These are phyloP conservation scores for Ceratina calcarata DNA, from an alignment of 1,140 invertebrate species.

Conservation along the genomic window DNA sequence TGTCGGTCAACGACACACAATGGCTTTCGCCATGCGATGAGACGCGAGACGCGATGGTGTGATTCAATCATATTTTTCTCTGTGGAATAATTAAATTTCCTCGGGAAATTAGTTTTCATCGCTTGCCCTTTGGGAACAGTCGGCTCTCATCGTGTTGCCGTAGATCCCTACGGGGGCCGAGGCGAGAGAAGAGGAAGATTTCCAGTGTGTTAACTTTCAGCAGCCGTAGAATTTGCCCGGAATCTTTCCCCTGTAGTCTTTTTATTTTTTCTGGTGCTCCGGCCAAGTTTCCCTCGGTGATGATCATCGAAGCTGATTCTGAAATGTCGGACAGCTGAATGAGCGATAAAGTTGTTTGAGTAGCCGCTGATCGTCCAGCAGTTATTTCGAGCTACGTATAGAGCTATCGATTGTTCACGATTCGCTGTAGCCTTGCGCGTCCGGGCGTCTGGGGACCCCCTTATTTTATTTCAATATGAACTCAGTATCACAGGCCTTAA, in stretches of 20 bases:
- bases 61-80: too few species aligned
- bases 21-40: neutral
- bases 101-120: too few species aligned
- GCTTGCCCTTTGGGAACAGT: too few species aligned
- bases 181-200: too few species aligned
- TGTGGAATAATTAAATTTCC: too few species aligned
- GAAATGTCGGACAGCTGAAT: slow-evolving; percentile 30
- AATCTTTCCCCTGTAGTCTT: too few species aligned
- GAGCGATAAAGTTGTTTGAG: slow-evolving; percentile 35
- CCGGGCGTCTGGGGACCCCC: neutral
- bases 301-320: neutral
- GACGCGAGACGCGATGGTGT: neutral
- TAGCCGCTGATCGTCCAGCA: slow-evolving; percentile 34
- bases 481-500: neutral
- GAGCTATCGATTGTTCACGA: slow-evolving; percentile 30
- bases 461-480: slow-evolving; percentile 30
- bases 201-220: too few species aligned
- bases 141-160: too few species aligned
- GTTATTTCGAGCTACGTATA: slow-evolving; percentile 34
- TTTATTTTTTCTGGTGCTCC: too few species aligned
- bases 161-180: too few species aligned
- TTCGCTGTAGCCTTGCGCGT: neutral
- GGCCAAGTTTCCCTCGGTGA: too few species aligned
- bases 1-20: slow-evolving; percentile 15
- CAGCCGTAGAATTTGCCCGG: too few species aligned